phyloP scores from a whole-genome alignment of 2,888 invertebrate species.

The Xylota sylvarum region DNA sequence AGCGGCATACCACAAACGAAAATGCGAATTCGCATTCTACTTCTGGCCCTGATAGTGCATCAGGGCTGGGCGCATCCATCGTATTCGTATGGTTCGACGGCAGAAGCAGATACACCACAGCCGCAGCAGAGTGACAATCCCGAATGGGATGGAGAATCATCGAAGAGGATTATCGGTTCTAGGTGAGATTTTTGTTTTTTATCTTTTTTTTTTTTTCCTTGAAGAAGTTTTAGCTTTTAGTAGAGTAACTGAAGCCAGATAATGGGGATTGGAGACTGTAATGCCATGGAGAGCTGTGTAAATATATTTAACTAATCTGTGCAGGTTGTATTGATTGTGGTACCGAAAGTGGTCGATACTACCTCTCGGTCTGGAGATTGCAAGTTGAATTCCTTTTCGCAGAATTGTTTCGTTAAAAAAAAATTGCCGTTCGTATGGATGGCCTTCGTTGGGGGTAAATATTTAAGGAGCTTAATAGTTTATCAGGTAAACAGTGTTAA shows the following conservation, averaged over 20 bases:
- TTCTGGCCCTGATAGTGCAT: constrained; percentile 73
- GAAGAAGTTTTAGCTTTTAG: constrained; percentile 14
- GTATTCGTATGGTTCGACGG: constrained; percentile 68
- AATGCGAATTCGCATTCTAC: constrained; percentile 76
- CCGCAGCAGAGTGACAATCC: constrained; percentile 55
- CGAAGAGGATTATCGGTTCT: constrained; percentile 87
- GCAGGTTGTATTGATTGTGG: constrained; percentile 41
- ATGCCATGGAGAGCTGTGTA: constrained; percentile 56
- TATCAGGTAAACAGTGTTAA: neutral
- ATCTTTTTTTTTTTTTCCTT: constrained; percentile 39
- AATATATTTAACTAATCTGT: constrained; percentile 64
- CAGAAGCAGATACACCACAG: constrained; percentile 41
- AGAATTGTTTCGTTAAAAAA: neutral
- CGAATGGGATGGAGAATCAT: constrained; percentile 84
- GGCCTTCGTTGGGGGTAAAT: neutral
- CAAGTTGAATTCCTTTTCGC: neutral
- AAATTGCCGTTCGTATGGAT: neutral
- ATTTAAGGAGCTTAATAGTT: constrained; percentile 11
- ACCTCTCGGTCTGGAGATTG: neutral
- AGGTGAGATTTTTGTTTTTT: constrained; percentile 84
- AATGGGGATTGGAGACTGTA: constrained; percentile 28
- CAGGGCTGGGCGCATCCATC: constrained; percentile 71
- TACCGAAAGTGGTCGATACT: neutral
- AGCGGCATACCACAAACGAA: constrained; percentile 70
- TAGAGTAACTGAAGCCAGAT: constrained; percentile 51